A percentile compares a stretch with the other conserved stretches of the same genome.
Conservation (phyloP, 2,113 vertebrate genomes). For the Alosa alosa region DNA sequence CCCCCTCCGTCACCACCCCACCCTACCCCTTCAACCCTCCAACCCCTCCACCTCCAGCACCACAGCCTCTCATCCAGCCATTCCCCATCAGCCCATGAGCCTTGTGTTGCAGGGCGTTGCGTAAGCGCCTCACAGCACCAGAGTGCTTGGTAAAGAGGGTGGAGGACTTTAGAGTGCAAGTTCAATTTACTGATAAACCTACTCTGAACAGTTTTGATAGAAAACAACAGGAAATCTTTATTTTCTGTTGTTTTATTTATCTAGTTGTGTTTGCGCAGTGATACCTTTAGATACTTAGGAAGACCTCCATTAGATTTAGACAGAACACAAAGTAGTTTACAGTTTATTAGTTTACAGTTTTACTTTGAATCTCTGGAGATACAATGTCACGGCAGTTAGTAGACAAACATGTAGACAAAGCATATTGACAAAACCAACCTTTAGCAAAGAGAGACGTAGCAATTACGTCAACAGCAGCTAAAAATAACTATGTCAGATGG, state of each 20-base stretch:
- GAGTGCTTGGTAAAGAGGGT: not conserved
- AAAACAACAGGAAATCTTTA: not conserved
- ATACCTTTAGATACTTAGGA: not conserved
- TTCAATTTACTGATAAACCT: not conserved
- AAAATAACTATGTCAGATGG: not conserved
- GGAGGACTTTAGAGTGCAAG: not conserved
- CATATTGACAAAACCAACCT: not conserved
- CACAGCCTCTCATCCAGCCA: not conserved
- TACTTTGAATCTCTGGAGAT: not conserved
- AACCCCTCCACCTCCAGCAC: not conserved
- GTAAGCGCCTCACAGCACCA: not conserved
- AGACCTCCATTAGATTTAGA: not conserved
- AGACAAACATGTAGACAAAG: conserved; percentile 7
- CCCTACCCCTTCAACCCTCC: not conserved
- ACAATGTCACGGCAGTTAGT: not conserved
- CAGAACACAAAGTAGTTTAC: not conserved
- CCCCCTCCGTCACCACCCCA: not conserved
- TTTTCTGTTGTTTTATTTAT: not conserved
- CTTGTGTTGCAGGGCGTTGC: not conserved
- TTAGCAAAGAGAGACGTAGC: not conserved
- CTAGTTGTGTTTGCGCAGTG: not conserved
- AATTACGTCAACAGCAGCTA: not conserved
- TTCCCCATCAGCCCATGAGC: not conserved
- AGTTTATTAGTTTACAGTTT: not conserved
- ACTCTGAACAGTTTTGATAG: not conserved